Conservation (phyloP, 2,797 vertebrate genomes). For the Xyrichtys novacula region DNA sequence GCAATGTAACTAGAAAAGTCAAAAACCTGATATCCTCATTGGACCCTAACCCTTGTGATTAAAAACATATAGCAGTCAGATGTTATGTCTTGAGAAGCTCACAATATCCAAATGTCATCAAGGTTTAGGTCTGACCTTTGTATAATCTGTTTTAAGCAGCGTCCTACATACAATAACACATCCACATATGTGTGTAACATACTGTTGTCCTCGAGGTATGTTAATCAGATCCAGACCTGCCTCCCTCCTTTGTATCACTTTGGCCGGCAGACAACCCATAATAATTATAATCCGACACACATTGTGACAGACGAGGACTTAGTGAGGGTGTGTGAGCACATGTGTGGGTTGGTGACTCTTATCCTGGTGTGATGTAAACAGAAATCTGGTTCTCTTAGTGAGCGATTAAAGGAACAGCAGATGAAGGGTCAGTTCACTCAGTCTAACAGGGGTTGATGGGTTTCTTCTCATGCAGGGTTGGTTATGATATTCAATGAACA, state of each 20-base stretch:
- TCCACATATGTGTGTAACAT: constrained; percentile 3
- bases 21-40: neutral
- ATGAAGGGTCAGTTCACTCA: neutral
- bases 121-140: neutral
- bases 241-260: constrained; percentile 10
- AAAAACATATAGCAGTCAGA: neutral
- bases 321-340: constrained; percentile 5
- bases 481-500: neutral
- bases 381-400: neutral
- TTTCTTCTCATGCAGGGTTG: too few relatives aligned
- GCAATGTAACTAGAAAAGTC: neutral
- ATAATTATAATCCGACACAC: constrained; percentile 43
- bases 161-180: neutral
- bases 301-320: constrained; percentile 22
- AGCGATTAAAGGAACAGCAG: neutral
- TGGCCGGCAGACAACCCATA: constrained; percentile 32
- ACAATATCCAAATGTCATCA: neutral
- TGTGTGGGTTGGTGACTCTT: constrained; percentile 12
- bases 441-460: neutral
- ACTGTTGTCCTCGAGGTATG: constrained; percentile 54
- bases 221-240: constrained; percentile 76
- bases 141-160: neutral
- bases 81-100: neutral
- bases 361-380: neutral
- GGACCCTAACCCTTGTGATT: neutral